Conservation (phyloP, 2,797 vertebrate genomes). For the Alauda arvensis region DNA sequence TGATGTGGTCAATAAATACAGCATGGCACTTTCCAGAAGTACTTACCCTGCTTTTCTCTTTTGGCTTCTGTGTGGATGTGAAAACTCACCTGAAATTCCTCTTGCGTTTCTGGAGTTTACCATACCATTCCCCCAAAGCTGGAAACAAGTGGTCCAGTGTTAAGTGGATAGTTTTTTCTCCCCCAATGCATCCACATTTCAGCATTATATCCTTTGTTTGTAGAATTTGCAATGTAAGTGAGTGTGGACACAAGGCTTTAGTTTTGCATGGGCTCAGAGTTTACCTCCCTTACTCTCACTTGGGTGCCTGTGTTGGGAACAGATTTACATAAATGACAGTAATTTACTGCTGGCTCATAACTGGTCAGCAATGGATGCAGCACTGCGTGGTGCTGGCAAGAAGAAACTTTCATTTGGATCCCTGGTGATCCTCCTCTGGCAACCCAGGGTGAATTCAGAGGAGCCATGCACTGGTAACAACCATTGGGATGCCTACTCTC, state of each 20-base stretch:
- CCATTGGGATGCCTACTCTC: neutral
- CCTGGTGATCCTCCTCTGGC: neutral
- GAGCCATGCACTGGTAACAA: neutral
- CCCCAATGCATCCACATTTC: neutral
- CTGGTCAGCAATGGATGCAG: neutral
- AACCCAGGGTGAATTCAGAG: neutral
- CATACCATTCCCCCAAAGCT: neutral
- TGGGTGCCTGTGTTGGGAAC: neutral
- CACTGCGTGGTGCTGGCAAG: neutral
- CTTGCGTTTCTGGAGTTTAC: neutral
- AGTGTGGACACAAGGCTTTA: neutral
- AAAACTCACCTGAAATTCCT: slow-evolving; percentile 18
- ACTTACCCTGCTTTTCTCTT: neutral
- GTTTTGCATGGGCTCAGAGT: neutral
- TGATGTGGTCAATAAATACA: neutral
- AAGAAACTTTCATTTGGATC: neutral
- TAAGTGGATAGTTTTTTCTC: neutral
- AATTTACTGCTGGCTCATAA: neutral
- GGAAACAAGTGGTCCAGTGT: neutral
- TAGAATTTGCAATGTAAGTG: neutral
- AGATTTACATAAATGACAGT: neutral
- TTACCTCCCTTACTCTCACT: neutral
- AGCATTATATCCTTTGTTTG: neutral
- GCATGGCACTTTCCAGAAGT: neutral
- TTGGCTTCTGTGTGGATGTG: neutral